A percentile compares a stretch with the other conserved stretches of the same genome.
These are phyloP conservation scores for Eulithis testata DNA, from an alignment of 2,888 invertebrate genomes.

Conservation along the genomic window DNA sequence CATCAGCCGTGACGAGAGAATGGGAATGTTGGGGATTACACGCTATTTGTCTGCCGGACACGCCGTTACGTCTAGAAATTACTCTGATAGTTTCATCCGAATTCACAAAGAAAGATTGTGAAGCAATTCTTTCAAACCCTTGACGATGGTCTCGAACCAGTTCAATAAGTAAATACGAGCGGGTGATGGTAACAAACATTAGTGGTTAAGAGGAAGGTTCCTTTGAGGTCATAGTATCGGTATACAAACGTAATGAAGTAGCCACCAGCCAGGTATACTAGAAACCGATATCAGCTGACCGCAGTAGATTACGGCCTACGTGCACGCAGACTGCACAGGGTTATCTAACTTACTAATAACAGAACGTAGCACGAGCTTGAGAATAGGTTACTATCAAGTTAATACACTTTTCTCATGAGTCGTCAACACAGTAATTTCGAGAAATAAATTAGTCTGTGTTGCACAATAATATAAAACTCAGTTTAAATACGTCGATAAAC, in stretches of 20 bases:
- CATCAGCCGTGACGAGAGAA: slow-evolving; percentile 62
- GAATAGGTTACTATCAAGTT: slow-evolving; percentile 4
- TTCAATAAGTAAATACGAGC: background rate
- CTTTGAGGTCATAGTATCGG: slow-evolving; percentile 31
- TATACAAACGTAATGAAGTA: slow-evolving; percentile 33
- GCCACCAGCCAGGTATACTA: slow-evolving; percentile 42
- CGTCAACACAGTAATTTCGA: background rate
- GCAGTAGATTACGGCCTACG: slow-evolving; percentile 46
- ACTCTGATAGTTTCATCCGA: slow-evolving; percentile 34
- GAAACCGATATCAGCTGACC: slow-evolving; percentile 55
- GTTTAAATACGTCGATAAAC: background rate
- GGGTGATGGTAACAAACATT: background rate
- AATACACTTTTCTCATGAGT: background rate
- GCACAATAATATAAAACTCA: background rate
- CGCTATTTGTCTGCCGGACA: slow-evolving; percentile 51
- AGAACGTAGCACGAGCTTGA: slow-evolving; percentile 13
- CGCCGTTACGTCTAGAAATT: slow-evolving; percentile 48
- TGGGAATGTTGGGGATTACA: slow-evolving; percentile 58
- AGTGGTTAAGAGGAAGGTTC: slow-evolving; percentile 16
- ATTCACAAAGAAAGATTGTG: slow-evolving; percentile 12
- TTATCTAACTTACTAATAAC: slow-evolving; percentile 38
- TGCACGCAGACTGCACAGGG: slow-evolving; percentile 33
- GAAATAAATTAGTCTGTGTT: background rate
- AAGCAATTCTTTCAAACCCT: slow-evolving; percentile 1
- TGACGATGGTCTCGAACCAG: background rate